Percentiles rank a stretch among this genome's conserved stretches.
Evolutionary conservation across 2,888 invertebrate genomes (phyloP).

Genomic region (Pseudoips prasinana): DNA sequence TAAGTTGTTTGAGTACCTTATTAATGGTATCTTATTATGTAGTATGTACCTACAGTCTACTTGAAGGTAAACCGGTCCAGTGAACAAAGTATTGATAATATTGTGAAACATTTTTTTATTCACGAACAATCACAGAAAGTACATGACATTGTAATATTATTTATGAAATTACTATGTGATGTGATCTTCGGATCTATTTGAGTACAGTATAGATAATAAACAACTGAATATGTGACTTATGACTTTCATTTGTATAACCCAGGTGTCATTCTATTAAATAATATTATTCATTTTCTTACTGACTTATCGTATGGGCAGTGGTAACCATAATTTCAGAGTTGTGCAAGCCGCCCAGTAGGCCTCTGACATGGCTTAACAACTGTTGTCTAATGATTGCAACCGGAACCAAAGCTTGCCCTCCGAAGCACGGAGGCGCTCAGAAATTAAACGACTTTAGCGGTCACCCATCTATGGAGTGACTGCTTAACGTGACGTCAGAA

Average conservation of each 20-base stretch:
- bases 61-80: slow-evolving; percentile 78
- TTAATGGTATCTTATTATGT: slow-evolving; percentile 72
- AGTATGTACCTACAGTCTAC: slow-evolving; percentile 74
- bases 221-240: slow-evolving; percentile 85
- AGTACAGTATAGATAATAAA: slow-evolving; percentile 89
- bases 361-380: too few relatives aligned
- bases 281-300: too few relatives aligned
- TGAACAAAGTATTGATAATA: slow-evolving; percentile 81
- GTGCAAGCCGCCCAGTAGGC: too few relatives aligned
- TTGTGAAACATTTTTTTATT: slow-evolving; percentile 82
- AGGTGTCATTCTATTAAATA: too few relatives aligned
- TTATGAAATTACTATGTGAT: slow-evolving; percentile 87
- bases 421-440: too few relatives aligned
- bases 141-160: slow-evolving; percentile 83
- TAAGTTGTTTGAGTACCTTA: slow-evolving; percentile 78
- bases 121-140: slow-evolving; percentile 80
- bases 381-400: too few relatives aligned
- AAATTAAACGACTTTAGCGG: too few relatives aligned
- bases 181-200: slow-evolving; percentile 88
- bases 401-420: too few relatives aligned
- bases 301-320: too few relatives aligned
- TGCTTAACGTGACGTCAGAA: too few relatives aligned
- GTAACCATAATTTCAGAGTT: too few relatives aligned
- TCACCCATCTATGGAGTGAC: too few relatives aligned
- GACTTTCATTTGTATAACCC: slow-evolving; percentile 51